Base-by-base conservation (phyloP, 2,888 invertebrate genomes). In the Diarsia mendica region DNA sequence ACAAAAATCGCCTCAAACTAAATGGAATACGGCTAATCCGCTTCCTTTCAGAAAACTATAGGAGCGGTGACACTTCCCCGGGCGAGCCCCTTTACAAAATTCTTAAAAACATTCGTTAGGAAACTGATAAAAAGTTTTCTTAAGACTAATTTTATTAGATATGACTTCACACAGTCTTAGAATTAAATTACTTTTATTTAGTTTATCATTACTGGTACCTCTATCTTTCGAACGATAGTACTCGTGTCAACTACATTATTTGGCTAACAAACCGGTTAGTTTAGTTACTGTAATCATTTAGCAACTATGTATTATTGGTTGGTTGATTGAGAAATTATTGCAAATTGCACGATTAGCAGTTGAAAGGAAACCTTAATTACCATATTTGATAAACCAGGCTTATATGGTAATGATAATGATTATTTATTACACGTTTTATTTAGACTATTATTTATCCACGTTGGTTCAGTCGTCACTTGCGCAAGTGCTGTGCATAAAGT, bases 301-400 rank as follows among this genome's bases (percentile, higher is more conserved):
- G 84, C 70, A 82, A 83, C 49, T 76, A 75, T 74, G n/a, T 15
- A 77, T 75, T 5, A 77, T 73, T 79, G 67, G 72, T 51, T 65
- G 18, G 67, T 72, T 64, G 55, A 65, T 79, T 79, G 68, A n/a
- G 77, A 73, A 80, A 79, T 69, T 61, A 67, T 78, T 80, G 63
- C 74, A 13, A 68, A 71, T 70, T 66, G 48, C 23, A 39, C 49
- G 20, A 49, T 63, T 61, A 51, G n/a, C 48, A 11, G 39, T 74
- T 49, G 8, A 65, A 64, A 68, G 60, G 23, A 58, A 68, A 67
- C 53, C 11, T 68, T 44, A 10, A 81, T 72, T 69, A 72, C 15
- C 65, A 72, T 79, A 73, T 55, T 72, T 67, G 39, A 74, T 78
- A 70, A 72, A 74, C 51, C 18, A 68, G 23, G 23, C 53, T 3